Conservation (phyloP, 2,888 invertebrate genomes). For the Malacosoma neustria region DNA sequence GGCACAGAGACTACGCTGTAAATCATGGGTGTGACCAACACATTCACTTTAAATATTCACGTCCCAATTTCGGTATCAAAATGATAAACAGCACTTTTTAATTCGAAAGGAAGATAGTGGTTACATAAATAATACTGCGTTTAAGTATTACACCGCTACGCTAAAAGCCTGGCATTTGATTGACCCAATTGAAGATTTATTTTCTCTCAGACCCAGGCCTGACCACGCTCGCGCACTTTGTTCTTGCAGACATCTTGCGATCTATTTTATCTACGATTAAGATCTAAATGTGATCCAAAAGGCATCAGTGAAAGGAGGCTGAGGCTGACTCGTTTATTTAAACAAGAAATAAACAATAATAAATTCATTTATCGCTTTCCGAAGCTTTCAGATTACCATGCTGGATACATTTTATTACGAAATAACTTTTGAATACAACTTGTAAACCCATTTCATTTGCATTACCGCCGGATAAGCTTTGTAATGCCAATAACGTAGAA, state of each 20-base stretch:
- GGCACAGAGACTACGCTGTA: background rate
- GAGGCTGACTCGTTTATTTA: slow-evolving; percentile 56
- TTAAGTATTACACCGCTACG: slow-evolving; percentile 32
- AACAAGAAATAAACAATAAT: slow-evolving; percentile 65
- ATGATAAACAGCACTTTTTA: slow-evolving; percentile 1
- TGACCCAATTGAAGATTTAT: slow-evolving; percentile 71
- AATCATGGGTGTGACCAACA: background rate
- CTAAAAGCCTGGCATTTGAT: slow-evolving; percentile 60
- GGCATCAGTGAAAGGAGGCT: slow-evolving; percentile 68
- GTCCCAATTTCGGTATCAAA: slow-evolving; percentile 4
- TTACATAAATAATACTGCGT: slow-evolving; percentile 19
- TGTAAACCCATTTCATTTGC: too few relatives aligned
- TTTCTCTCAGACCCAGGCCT: slow-evolving; percentile 53
- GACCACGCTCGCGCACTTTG: slow-evolving; percentile 37
- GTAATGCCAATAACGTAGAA: too few relatives aligned
- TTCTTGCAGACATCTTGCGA: slow-evolving; percentile 57
- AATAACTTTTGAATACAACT: too few relatives aligned
- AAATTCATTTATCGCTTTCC: slow-evolving; percentile 4
- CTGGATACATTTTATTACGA: background rate
- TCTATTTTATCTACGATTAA: slow-evolving; percentile 65
- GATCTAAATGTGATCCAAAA: slow-evolving; percentile 60
- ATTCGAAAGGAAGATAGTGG: slow-evolving; percentile 21
- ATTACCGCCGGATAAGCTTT: too few relatives aligned
- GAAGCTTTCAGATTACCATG: background rate
- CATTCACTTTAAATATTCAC: background rate